Evolutionary conservation across 2,113 vertebrate genomes (phyloP).

Genomic region (Leucosticte australis): DNA sequence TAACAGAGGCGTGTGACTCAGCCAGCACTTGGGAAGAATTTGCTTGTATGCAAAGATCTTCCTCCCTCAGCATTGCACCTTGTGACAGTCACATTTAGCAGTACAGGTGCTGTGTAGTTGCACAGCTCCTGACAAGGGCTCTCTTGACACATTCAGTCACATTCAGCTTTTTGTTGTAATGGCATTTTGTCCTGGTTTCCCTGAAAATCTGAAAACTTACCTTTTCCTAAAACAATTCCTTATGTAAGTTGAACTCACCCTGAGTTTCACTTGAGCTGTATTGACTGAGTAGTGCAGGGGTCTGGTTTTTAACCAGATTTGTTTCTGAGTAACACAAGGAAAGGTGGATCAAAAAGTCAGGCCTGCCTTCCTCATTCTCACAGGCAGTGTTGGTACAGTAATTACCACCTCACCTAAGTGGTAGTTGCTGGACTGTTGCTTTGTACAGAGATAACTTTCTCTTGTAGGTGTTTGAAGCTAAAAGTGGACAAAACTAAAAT

Average conservation of each 20-base stretch:
- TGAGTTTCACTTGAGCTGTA: not conserved
- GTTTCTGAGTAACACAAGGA: not conserved
- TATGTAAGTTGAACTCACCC: not conserved
- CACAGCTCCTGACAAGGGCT: not conserved
- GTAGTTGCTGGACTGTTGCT: not conserved
- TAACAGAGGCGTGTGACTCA: not conserved
- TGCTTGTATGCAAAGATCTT: not conserved
- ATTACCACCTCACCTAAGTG: not conserved
- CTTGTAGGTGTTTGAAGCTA: constrained; percentile 81
- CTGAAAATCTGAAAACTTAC: not conserved
- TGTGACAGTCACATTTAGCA: not conserved
- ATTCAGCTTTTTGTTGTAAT: not conserved
- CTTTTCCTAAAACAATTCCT: not conserved
- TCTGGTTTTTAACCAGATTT: not conserved
- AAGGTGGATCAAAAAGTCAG: not conserved
- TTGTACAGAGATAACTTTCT: not conserved
- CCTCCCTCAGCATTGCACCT: not conserved
- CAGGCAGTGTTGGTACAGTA: not conserved
- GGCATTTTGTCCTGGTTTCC: not conserved
- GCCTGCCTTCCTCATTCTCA: not conserved
- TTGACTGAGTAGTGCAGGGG: not conserved
- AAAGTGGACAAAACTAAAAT: constrained; percentile 85
- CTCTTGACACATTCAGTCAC: not conserved
- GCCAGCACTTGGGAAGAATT: not conserved
- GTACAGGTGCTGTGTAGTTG: not conserved